A percentile compares a stretch with the other conserved stretches of the same genome.
These are phyloP conservation scores for Trichopoda pennipes DNA, from an alignment of 2,888 invertebrate species.

Conservation along the genomic window DNA sequence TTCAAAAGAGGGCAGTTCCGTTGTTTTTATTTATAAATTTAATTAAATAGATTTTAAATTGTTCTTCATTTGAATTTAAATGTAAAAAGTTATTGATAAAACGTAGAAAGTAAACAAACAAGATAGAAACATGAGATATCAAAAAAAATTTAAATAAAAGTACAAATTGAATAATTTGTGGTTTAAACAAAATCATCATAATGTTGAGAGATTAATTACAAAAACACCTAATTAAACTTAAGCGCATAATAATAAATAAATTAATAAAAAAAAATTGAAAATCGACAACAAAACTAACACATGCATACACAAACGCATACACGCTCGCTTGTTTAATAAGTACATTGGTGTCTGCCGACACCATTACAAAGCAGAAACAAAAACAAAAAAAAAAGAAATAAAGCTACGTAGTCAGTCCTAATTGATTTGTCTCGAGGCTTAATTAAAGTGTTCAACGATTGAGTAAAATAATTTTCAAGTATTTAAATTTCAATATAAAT, in stretches of 20 bases:
- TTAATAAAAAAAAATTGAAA: background rate
- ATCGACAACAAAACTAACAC: background rate
- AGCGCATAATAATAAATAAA: too few relatives aligned
- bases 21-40: too few relatives aligned
- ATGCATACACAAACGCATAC: background rate
- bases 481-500: slow-evolving; percentile 3
- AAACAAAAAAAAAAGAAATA: too few relatives aligned
- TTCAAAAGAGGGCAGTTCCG: too few relatives aligned
- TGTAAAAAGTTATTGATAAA: too few relatives aligned
- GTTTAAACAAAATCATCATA: slow-evolving; percentile 24
- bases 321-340: background rate
- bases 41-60: too few relatives aligned
- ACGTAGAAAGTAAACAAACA: too few relatives aligned
- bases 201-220: slow-evolving; percentile 33
- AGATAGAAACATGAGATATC: too few relatives aligned
- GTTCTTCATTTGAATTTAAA: too few relatives aligned
- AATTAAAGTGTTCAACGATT: slow-evolving; percentile 13
- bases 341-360: slow-evolving; percentile 1
- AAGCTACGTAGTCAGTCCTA: too few relatives aligned
- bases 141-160: background rate
- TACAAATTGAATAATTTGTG: background rate
- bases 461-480: slow-evolving; percentile 3
- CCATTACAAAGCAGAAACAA: slow-evolving; percentile 12
- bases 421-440: slow-evolving; percentile 62
- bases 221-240: background rate